Base-by-base conservation (phyloP, 2,797 vertebrate genomes). In the Numenius phaeopus region DNA sequence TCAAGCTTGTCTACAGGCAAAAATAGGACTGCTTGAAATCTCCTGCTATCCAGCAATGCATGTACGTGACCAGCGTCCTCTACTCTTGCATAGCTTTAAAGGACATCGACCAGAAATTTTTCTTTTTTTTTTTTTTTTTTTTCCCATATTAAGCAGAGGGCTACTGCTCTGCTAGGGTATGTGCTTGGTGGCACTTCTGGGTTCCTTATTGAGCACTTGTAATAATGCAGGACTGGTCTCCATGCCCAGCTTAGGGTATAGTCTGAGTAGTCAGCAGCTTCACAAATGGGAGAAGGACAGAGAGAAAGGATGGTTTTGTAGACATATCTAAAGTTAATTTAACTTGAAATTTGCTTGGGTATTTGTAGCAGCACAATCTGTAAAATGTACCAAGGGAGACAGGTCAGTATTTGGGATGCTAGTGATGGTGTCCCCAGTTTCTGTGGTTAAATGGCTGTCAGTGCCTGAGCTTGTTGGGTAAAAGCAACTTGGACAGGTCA, bases 231-330 rank as follows among this genome's bases (percentile, higher is more conserved):
- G 9, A 10, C 9, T 81, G 22, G 22, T 39, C 11, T 58, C 8
- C 4, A 1, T 42, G 27, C 16, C 11, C 37, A 83, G 8, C 22
- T 7, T 15, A 18, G 2, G 3, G 1, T 6, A 4, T 30, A 58
- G 46, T 52, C n/a, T 72, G 7, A 10, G 16, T 42, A 40, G 30
- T 37, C 14, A 39, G 18, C 27, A 76, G 54, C 37, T 92, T 82
- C 69, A 8, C 3, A 22, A 52, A 16, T 32, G 7, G 21, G n/a
- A 65, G 32, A 23, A 32, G 44, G 8, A 40, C 21, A 70, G 20
- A 58, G 10, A 73, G 54, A 52, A 58, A 15, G 17, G 5, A 11
- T 83, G 23, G 11, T 9, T 61, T 83, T 54, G 30, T 47, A 72
- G 46, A 39, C 8, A 4, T 5, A 14, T 27, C 39, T 46, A 52